Conservation (phyloP, 1,140 invertebrate species). For the Heliconius hermathena region DNA sequence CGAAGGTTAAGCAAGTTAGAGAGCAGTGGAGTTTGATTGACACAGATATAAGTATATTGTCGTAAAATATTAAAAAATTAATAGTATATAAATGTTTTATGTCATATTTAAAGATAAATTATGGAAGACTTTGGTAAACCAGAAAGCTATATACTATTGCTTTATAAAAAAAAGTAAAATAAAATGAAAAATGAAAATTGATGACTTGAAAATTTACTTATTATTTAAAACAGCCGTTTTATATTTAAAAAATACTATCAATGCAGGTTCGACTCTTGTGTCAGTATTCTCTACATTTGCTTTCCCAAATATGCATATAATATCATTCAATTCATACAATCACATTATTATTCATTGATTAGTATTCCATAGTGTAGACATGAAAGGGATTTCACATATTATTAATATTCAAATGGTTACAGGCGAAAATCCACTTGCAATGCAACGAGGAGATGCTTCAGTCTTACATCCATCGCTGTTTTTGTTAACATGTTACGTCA, state of each 20-base stretch:
- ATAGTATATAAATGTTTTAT: no score
- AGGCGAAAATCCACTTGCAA: conserved; percentile 75
- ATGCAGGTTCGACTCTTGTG: not conserved
- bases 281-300: not conserved
- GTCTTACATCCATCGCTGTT: conserved; percentile 54
- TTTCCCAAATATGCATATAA: not conserved
- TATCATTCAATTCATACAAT: not conserved
- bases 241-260: not conserved
- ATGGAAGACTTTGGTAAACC: not conserved
- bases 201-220: not conserved
- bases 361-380: not conserved
- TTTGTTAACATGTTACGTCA: conserved; percentile 48
- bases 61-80: no score
- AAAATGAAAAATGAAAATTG: not conserved
- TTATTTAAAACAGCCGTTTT: not conserved
- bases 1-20: no score
- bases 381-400: conserved; percentile 1
- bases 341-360: not conserved
- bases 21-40: no score
- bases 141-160: no score
- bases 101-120: not conserved
- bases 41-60: no score
- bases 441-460: conserved; percentile 66
- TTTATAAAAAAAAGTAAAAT: no score
- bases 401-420: conserved; percentile 41